These are phyloP conservation scores for Chiloscyllium plagiosum DNA, from an alignment of 2,113 vertebrate genomes.

Conservation along the genomic window DNA sequence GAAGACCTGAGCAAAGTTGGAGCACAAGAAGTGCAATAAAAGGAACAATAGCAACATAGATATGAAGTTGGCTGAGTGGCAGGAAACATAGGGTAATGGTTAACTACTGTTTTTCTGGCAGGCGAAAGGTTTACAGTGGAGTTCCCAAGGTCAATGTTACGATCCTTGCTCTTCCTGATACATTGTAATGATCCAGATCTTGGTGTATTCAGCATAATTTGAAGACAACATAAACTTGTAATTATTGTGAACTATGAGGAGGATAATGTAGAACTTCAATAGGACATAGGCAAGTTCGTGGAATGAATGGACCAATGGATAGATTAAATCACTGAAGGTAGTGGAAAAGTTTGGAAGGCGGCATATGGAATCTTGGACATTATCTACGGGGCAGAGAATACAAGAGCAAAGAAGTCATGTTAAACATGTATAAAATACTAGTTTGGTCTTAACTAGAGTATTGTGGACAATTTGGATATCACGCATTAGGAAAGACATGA, in stretches of 20 bases:
- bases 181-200: not conserved
- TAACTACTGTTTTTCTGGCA: not conserved
- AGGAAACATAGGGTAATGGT: not conserved
- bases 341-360: not conserved
- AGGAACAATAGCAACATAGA: not conserved
- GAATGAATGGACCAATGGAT: not conserved
- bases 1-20: not conserved
- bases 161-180: not conserved
- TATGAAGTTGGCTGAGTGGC: not conserved
- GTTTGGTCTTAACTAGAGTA: not conserved
- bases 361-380: not conserved
- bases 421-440: not conserved
- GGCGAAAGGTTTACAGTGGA: not conserved
- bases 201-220: not conserved
- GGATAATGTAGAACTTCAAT: not conserved
- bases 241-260: not conserved
- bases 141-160: not conserved
- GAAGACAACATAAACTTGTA: too few species aligned
- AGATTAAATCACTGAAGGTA: not conserved
- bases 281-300: not conserved
- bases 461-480: not conserved
- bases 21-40: not conserved
- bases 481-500: too few species aligned
- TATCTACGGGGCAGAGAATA: not conserved
- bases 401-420: not conserved